phyloP scores from a whole-genome alignment of 2,113 vertebrate genomes.

The Crotalus tigris region DNA sequence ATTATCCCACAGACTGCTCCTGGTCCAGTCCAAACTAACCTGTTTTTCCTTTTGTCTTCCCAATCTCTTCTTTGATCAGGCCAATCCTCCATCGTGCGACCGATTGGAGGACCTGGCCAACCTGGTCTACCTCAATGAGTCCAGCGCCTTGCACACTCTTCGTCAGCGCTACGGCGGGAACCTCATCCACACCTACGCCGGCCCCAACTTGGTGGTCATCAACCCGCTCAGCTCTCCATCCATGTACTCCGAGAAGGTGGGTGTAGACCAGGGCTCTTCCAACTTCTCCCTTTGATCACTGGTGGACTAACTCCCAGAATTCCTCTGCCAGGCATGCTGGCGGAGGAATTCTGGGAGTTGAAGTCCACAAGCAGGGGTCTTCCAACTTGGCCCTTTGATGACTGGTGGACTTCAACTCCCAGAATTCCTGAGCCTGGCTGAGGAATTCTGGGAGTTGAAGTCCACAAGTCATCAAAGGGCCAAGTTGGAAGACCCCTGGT shows the following conservation, averaged over 20 bases:
- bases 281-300: too few species aligned
- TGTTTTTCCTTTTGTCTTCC: accelerated
- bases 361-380: too few species aligned
- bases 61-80: constrained; percentile 66
- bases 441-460: too few species aligned
- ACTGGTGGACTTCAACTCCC: too few species aligned
- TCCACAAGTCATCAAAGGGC: too few species aligned
- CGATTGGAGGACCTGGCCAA: constrained; percentile 88
- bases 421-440: too few species aligned
- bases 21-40: accelerated
- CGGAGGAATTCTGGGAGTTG: too few species aligned
- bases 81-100: constrained; percentile 88
- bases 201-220: constrained; percentile 87
- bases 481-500: too few species aligned
- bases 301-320: background rate
- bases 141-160: constrained; percentile 88
- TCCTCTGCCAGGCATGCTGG: too few species aligned
- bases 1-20: background rate
- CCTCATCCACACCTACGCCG: constrained; percentile 88
- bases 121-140: constrained; percentile 92
- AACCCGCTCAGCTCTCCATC: constrained; percentile 92
- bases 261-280: too few species aligned
- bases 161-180: constrained; percentile 92
- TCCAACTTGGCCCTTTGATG: too few species aligned
- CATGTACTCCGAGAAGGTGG: constrained; percentile 97